Base-by-base conservation (phyloP, 2,113 vertebrate species). In the Alethe castanea region DNA sequence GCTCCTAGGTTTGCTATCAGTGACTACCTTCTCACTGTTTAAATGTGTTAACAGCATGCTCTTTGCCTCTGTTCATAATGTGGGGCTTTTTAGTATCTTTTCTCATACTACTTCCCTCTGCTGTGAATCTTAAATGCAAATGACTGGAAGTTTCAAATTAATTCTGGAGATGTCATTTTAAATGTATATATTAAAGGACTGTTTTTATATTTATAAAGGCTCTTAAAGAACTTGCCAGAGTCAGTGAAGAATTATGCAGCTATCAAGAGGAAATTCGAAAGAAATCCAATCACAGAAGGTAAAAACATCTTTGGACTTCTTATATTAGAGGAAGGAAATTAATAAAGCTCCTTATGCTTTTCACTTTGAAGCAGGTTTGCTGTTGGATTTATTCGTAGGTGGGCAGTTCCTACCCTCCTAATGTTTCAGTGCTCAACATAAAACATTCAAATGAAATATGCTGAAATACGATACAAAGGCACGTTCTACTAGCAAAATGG, bases 181-280 rank as follows among this genome's bases (percentile, higher is more conserved):
- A 91, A 71, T 33, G 42, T 54, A 89, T 86, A 17, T 38, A 18
- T 81, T 98, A 96, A 98, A 77, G 14, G 7, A 24, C 45, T 95
- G 12, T 53, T 94, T 85, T 96, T 97, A 5, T 96, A 18, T 97
- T 92, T 97, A 24, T 86, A 93, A 97, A 99, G 99, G 99, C 99
- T 96, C 98, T 99, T 86, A 99, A 98, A 96, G 99, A 99, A 98
- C 99, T 99, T 87, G 99, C 99, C 56, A 98, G 98, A 97, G 99
- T 99, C 60, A 99, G 99, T 95, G 98, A 99, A 97, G 99, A 99
- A 95, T 98, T 99, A 70, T 99, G 99, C 96, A 99, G 98, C 98
- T 99, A 99, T 97, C 99, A 99, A 98, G 98, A 99, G 94, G 98
- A 99, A 98, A 98, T 99, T 92, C 97, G 94, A 94, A 98, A 97